Evolutionary conservation across 2,888 invertebrate species (phyloP), one percentile per base, ranked within the genome.

Genomic region (Spatulosminthurus flaviceps): DNA sequence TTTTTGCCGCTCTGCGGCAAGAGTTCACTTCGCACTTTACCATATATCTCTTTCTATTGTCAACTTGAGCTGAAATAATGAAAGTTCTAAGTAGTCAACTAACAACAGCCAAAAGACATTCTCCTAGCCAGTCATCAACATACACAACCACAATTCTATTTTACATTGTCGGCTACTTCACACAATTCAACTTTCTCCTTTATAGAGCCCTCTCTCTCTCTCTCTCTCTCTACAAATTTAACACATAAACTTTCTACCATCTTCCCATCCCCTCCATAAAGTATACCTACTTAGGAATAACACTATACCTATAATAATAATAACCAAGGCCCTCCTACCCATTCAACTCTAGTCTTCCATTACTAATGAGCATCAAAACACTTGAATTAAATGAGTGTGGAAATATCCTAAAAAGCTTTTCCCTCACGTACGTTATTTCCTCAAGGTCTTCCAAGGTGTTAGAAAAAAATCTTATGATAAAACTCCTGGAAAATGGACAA

Each of bases 1-100:
- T 82, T 83, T 83, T 83, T 82, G 76, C 80, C 78, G 64, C 64
- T 64, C 64, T 80, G 78, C 79, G 78, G 78, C 78, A 75, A 80
- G 70, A 78, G 66, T 75, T 80, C 73, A 74, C 72, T 74, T 78
- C 80, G 61, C 79, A 78, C 78, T 78, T 78, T 70, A 61, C 64
- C 34, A 71, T 72, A 71, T 73, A 43, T 81, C 71, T 76, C 66
- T 21, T 69, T 79, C 80, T 66, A 81, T 78, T 81, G 80, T 79
- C 75, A 78, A 81, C 76, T 81, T 78, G 78, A 76, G 79, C 72
- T 64, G 76, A 81, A 78, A 81, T 81, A 81, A 81, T 81, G 80
- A 81, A 79, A 78, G 75, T 81, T 81, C 76, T 81, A 80, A 77
- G 80, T 77, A 78, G 77, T 80, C 80, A 72, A 72, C 80, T 77